Evolutionary conservation across 2,797 vertebrate genomes (phyloP).

Genomic region (Muraenolepis orangiensis): DNA sequence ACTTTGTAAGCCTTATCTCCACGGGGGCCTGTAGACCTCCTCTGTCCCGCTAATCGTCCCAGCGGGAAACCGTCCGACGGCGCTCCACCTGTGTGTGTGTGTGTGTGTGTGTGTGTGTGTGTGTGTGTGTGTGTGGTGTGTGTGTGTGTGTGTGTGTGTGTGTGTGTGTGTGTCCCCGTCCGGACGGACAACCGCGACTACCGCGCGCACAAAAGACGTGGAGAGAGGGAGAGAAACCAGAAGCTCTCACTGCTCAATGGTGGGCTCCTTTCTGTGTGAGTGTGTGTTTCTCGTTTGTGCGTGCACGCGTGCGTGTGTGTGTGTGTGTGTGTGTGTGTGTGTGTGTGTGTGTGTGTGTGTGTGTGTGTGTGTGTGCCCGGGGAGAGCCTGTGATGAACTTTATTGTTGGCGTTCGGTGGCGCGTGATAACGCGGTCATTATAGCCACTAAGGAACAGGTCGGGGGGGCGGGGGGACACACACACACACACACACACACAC

Average conservation of each 20-base stretch:
- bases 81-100: too few species aligned
- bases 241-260: slow-evolving; percentile 58
- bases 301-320: not conserved
- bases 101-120: too few species aligned
- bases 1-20: too few species aligned
- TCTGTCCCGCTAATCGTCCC: slow-evolving; percentile 66
- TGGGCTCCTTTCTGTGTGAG: slow-evolving; percentile 66
- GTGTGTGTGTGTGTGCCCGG: slow-evolving; percentile 49
- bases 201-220: slow-evolving; percentile 43
- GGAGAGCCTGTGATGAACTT: slow-evolving; percentile 85
- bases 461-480: slow-evolving; percentile 64
- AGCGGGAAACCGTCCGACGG: slow-evolving; percentile 66
- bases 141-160: too few species aligned
- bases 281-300: too few species aligned
- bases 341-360: not conserved
- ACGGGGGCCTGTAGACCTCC: slow-evolving; percentile 34
- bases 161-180: not conserved
- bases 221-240: slow-evolving; percentile 63
- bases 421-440: slow-evolving; percentile 98
- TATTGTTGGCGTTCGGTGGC: slow-evolving; percentile 90
- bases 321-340: not conserved
- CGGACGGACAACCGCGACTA: slow-evolving; percentile 40
- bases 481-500: slow-evolving; percentile 26
- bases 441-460: slow-evolving; percentile 91
- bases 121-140: too few species aligned